These are phyloP conservation scores for Fukomys damarensis DNA, from an alignment of 2,113 vertebrate species.

Conservation along the genomic window DNA sequence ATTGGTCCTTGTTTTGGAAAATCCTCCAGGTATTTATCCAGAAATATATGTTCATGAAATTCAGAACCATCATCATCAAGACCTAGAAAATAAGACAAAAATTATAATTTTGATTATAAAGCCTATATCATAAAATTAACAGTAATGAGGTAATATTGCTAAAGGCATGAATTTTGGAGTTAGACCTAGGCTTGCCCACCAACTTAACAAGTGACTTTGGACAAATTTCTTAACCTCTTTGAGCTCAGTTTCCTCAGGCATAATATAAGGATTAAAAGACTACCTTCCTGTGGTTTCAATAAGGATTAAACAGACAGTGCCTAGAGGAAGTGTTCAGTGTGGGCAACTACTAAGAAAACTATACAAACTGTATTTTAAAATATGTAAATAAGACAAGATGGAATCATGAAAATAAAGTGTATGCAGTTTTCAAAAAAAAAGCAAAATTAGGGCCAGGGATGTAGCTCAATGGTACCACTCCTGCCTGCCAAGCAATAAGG, in stretches of 20 bases:
- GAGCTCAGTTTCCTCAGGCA: neutral
- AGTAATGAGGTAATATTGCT: neutral
- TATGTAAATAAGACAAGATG: neutral
- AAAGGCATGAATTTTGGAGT: constrained; percentile 7
- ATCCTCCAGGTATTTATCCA: constrained; percentile 92
- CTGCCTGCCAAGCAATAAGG: too few relatives aligned
- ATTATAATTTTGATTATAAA: neutral
- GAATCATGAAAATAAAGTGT: neutral
- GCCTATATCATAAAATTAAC: neutral
- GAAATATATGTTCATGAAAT: constrained; percentile 97
- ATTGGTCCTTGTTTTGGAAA: constrained; percentile 94
- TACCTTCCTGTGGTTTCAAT: neutral
- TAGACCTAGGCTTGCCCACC: neutral
- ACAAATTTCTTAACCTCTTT: neutral
- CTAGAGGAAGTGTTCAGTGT: neutral
- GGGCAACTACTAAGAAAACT: neutral
- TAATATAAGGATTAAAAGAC: neutral
- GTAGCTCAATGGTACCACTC: too few relatives aligned
- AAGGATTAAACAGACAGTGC: neutral
- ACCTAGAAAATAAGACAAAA: constrained; percentile 85
- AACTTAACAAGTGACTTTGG: neutral
- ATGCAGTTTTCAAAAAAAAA: neutral
- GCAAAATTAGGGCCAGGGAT: too few relatives aligned
- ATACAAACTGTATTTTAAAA: neutral
- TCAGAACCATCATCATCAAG: constrained; percentile 93